Base-by-base conservation (phyloP, 2,797 vertebrate genomes). In the Labeo calbasu region DNA sequence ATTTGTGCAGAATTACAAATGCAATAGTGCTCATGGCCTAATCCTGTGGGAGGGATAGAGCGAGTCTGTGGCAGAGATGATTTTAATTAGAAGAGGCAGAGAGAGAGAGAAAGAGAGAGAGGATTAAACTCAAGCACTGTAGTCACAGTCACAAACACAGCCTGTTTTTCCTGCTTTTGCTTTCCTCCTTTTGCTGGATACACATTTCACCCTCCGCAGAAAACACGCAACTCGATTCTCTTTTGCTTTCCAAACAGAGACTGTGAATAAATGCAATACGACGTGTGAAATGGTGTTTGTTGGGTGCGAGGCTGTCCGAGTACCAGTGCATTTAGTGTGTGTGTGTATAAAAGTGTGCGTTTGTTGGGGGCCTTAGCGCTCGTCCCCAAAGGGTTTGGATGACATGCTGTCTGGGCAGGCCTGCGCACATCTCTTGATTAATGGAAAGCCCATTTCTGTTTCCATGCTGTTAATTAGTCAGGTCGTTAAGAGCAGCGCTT, bases 11-110 rank as follows among this genome's bases (percentile, higher is more conserved):
- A 91, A 94, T 94, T 94, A 94, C 94, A 95, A 95, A 95, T 93
- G 95, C 95, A 95, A 95, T 95, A 96, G 94, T 95, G 93, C 91
- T 95, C 92, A 95, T 93, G 91, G 89, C 91, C 91, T 93, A 94
- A 95, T 95, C 93, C 95, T 94, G 93, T 93, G 94, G 94, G 92
- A 94, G 93, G 92, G 92, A 86, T 93, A 93, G 92, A 91, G 93
- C 89, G 91, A 95, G 95, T 93, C 94, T 94, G 92, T 94, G 94
- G 94, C 94, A 86, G 92, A 88, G 85, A 87, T 82, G 87, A 87
- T 90, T 90, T 91, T 91, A 91, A 91, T 91, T 90, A 91, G 88
- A 90, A 77, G 73, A 81, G 85, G 59, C 59, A 85, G 69, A 88
- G 86, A 73, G 81, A 71, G 86, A 82, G 86, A 85, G 81, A 87